A percentile compares a stretch with the other conserved stretches of the same genome.
These are phyloP conservation scores for Agrenia bidenticulata DNA, from an alignment of 2,888 invertebrate species.

Conservation along the genomic window DNA sequence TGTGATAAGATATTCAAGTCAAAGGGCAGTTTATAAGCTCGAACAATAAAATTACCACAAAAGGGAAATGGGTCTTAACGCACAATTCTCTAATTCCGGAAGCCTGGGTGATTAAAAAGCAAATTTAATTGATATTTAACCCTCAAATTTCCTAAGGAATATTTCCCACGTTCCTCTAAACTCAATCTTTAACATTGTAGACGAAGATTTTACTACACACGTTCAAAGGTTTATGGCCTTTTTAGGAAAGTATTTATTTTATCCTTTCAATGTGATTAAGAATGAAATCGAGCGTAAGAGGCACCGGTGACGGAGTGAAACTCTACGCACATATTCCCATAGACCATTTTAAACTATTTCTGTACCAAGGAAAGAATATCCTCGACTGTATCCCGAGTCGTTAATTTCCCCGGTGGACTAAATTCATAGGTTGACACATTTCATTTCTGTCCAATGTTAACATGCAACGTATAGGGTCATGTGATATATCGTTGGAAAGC, in stretches of 20 bases:
- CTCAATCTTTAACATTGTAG: no score
- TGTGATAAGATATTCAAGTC: no score
- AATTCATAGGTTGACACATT: no score
- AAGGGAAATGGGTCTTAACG: no score
- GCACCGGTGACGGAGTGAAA: background rate
- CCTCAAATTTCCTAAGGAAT: background rate
- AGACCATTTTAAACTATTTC: no score
- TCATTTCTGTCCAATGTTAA: no score
- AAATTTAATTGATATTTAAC: conserved; percentile 1
- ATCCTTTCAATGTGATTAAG: background rate
- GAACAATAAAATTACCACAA: no score
- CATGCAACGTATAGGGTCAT: no score
- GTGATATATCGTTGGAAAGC: no score
- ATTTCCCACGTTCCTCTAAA: conserved; percentile 8
- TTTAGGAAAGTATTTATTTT: background rate
- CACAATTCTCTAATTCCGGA: background rate
- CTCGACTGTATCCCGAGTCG: no score
- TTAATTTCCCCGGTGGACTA: background rate
- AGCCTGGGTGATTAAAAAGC: background rate
- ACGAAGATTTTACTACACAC: background rate
- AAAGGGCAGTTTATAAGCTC: no score
- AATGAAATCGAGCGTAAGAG: conserved; percentile 1
- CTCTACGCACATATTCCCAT: conserved; percentile 2
- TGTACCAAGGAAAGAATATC: no score
- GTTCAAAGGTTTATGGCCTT: background rate